Evolutionary conservation across 2,797 vertebrate species (phyloP).

Genomic region (Emydoidea blandingii): DNA sequence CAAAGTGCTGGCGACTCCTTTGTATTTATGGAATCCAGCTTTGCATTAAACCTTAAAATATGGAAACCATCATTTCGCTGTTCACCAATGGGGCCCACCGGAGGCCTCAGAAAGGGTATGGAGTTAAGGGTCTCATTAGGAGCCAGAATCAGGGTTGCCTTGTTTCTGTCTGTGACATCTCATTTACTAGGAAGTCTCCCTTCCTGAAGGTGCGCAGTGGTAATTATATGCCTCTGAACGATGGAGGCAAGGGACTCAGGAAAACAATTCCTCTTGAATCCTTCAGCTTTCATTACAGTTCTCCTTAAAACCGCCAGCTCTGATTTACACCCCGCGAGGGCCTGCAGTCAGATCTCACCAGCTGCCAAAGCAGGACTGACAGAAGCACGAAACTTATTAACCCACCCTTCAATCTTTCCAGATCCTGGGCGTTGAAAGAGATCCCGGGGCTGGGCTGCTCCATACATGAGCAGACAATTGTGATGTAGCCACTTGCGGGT

Average conservation of each 20-base stretch:
- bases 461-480: neutral
- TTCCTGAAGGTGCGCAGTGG: neutral
- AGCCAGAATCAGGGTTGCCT: neutral
- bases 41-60: neutral
- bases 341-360: constrained; percentile 33
- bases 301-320: constrained; percentile 70
- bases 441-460: neutral
- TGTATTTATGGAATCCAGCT: constrained; percentile 1
- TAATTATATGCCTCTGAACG: neutral
- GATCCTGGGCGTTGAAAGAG: neutral
- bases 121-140: neutral
- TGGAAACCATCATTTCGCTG: neutral
- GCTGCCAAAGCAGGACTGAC: constrained; percentile 24
- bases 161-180: constrained; percentile 4
- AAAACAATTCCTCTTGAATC: constrained; percentile 80
- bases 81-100: neutral
- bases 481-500: neutral
- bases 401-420: constrained; percentile 6
- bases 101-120: neutral
- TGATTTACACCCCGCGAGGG: constrained; percentile 58
- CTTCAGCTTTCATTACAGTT: constrained; percentile 85
- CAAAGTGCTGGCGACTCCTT: neutral
- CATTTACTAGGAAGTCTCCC: constrained; percentile 16
- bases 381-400: constrained; percentile 28
- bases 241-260: constrained; percentile 16